Base-by-base conservation (phyloP, 2,797 vertebrate genomes). In the Aselliscus stoliczkanus region DNA sequence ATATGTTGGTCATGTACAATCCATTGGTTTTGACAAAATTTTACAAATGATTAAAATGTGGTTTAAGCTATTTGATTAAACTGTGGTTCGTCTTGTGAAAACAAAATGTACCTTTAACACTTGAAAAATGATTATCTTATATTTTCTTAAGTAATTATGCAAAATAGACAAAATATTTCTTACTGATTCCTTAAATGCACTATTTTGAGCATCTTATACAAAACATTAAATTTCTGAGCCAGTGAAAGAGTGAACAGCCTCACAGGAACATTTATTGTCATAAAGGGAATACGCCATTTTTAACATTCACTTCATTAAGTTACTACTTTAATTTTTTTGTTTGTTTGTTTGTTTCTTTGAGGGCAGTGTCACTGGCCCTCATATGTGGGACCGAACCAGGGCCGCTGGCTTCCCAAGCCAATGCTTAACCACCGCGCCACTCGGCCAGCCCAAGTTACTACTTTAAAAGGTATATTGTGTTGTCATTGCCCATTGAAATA, bases 141-240 rank as follows among this genome's bases (percentile, higher is more conserved):
- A 87, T 96, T 94, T 94, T 94, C 75, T 95, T 95, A 96, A 95
- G 88, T 90, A 93, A 88, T 91, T 88, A 90, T 83, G 39, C 6
- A 83, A 90, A 95, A 69, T 15, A 93, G 7, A 12, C 73, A 77
- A 96, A 93, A 88, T 76, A 95, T 84, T 72, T 52, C 67, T 70
- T 62, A 75, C 27, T 50, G 18, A 70, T 47, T 92, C 54, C 79
- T 93, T 95, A 93, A 84, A 85, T 60, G 93, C 2, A 88, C 18
- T 47, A 81, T 83, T 97, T 96, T 77, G 91, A 96, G 62, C 29
- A 17, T 52, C 20, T 58, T 87, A 87, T 27, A 15, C 81, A 89
- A 83, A 95, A 93, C 34, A 96, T 76, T 62, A 95, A 62, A 56
- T 29, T 76, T 84, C 50, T 93, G 50, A 93, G 73, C 20, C 42